Evolutionary conservation across 2,888 invertebrate species (phyloP), one percentile per base, ranked within the genome.

Genomic region (Ctenicera cuprea): DNA sequence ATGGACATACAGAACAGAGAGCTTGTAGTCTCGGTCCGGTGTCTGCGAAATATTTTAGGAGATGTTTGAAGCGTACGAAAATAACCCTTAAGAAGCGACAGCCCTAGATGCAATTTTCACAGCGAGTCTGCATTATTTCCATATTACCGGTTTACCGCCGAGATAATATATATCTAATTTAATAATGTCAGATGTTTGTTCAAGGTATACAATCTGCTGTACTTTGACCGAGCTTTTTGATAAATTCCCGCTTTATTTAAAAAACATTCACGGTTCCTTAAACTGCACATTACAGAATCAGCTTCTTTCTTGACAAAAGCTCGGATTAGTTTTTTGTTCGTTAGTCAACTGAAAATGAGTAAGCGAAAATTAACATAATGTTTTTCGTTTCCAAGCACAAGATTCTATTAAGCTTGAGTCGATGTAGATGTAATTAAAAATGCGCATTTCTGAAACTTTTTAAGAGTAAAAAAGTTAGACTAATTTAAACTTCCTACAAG

Each of bases 401-500:
- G 33, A 69, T 69, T 69, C 69, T 69, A 69, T 69, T 69, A 69
- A 69, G 62, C 48, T 62, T 50, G 37, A 20, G 48, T 45, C 69
- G 59, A 69, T 69, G 61, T 69, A 61, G 48, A 69, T 69, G 69
- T 69, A 69, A 69, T 69, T 69, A 69, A 69, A 69, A 69, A 69
- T 69, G 69, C 50, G 61, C 69, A 69, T 61, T 69, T 69, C 59
- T 61, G 37, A 69, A 69, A 62, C 67, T 67, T 69, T 30, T 8
- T 38, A 62, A 37, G 37, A 69, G 41, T 38, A 50, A 69, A 67
- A 69, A 61, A 69, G 69, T 69, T 48, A 59, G 43, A 50, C 43
- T 69, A 69, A 69, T 69, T 69, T 69, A 69, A 69, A 69, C 59
- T 69, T 69, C 57, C 18, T 48, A 20, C 50, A 69, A 69, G 61